phyloP scores from a whole-genome alignment of 2,888 invertebrate genomes.

The Hyalella azteca region DNA sequence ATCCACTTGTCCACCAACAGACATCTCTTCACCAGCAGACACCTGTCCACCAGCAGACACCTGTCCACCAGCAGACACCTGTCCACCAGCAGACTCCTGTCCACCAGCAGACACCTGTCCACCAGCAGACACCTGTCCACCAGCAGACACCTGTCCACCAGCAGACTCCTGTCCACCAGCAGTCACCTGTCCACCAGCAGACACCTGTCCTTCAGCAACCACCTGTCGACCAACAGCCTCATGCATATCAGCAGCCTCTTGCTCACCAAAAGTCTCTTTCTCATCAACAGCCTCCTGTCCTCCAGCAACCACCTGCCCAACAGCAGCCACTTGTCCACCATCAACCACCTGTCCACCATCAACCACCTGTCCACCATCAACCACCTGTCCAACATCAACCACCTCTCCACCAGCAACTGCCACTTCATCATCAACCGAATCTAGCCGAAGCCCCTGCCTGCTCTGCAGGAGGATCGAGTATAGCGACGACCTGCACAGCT shows the following conservation, averaged over 20 bases:
- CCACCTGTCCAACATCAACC: not conserved
- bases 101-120: not conserved
- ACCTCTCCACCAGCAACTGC: not conserved
- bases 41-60: not conserved
- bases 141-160: not conserved
- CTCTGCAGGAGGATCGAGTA: not conserved
- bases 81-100: not conserved
- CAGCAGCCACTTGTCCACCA: slow-evolving; percentile 41
- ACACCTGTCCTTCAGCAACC: not conserved
- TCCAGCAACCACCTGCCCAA: slow-evolving; percentile 39
- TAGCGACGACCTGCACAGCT: not conserved
- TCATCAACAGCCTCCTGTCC: slow-evolving; percentile 15
- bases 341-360: not conserved
- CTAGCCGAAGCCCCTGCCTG: not conserved
- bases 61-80: not conserved
- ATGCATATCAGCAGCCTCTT: not conserved
- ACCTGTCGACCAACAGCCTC: not conserved
- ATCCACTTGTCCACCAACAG: slow-evolving; percentile 21
- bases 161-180: not conserved
- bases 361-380: not conserved
- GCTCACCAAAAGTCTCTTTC: not conserved
- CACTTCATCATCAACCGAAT: not conserved
- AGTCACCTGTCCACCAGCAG: not conserved
- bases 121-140: not conserved
- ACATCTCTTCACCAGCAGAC: slow-evolving; percentile 4